These are phyloP conservation scores for Halictus ligatus DNA, from an alignment of 2,888 invertebrate genomes.

Conservation along the genomic window DNA sequence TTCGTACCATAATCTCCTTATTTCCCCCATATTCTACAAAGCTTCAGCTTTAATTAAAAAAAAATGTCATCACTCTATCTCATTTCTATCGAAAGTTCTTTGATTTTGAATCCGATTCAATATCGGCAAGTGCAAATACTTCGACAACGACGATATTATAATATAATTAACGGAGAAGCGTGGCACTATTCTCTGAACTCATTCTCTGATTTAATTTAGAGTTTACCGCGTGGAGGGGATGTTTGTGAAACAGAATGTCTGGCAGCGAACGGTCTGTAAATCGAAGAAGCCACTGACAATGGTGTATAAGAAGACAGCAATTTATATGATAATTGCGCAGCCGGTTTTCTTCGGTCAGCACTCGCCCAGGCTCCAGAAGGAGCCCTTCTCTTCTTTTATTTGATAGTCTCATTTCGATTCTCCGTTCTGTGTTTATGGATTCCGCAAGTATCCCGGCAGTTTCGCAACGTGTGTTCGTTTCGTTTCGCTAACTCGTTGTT, in stretches of 20 bases:
- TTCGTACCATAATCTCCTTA: no score
- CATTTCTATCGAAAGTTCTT: no score
- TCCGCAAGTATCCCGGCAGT: background rate
- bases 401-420: slow-evolving; percentile 30
- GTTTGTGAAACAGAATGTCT: slow-evolving; percentile 16
- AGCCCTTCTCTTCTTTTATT: slow-evolving; percentile 51
- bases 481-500: background rate
- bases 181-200: background rate
- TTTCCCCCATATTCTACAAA: no score
- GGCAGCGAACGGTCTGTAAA: background rate
- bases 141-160: no score
- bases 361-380: slow-evolving; percentile 46
- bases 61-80: no score
- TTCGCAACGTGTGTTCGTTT: background rate
- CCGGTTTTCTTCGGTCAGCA: slow-evolving; percentile 56
- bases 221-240: background rate
- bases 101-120: no score
- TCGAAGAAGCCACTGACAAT: slow-evolving; percentile 29
- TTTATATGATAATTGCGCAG: slow-evolving; percentile 81
- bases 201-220: background rate
- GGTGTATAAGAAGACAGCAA: slow-evolving; percentile 73
- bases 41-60: no score
- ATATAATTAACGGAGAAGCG: background rate
- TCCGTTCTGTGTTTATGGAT: background rate
- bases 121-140: no score